Base-by-base conservation (phyloP, 1,140 invertebrate genomes). In the Dreissena rostriformis region DNA sequence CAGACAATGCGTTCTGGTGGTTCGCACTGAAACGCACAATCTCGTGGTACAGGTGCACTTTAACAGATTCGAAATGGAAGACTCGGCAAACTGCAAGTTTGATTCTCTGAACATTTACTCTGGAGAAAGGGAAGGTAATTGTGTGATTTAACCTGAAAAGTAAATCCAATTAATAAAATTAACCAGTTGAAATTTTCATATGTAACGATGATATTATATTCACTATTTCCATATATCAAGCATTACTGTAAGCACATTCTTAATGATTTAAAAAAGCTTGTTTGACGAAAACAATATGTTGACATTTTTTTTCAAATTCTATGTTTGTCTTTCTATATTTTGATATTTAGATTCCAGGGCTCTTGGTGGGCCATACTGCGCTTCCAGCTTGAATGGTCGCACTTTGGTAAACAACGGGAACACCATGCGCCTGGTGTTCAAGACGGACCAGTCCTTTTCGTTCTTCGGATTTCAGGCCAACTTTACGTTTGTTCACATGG, bases 331-430 rank as follows among this genome's bases (percentile, higher is more conserved):
- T 39, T 63, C 2, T 12, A 19, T 19, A 19, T 71, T 19, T 49
- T 71, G 2, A 22, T 24, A 67, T 68, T 29, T 24, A 81, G 79
- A 72, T 39, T 81, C 79, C 14, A 28, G 11, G 1, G 1, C 19
- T 22, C 52, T 81, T 12, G 79, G 79, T 12, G 79, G 79, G n/a
- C 79, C 79, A 11, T 81, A 81, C 26, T 81, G 79, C 52, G 79
- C 68, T 12, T 49, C 55, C 49, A 73, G 55, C 65, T 26, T 81
- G 17, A 53, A 72, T 24, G 70, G 68, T 8, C 26, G 79, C 63
- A 81, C 70, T 4, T 51, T 81, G 22, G 6, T 73, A 19, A 65
- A 52, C 22, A 26, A 14, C 22, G 79, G 79, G 15, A 81, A 81
- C 70, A 61, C 79, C 7, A 53, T 81, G 53, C 52, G 70, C 1